Conservation (phyloP, 1,140 invertebrate species). For the Hestina assimilis region DNA sequence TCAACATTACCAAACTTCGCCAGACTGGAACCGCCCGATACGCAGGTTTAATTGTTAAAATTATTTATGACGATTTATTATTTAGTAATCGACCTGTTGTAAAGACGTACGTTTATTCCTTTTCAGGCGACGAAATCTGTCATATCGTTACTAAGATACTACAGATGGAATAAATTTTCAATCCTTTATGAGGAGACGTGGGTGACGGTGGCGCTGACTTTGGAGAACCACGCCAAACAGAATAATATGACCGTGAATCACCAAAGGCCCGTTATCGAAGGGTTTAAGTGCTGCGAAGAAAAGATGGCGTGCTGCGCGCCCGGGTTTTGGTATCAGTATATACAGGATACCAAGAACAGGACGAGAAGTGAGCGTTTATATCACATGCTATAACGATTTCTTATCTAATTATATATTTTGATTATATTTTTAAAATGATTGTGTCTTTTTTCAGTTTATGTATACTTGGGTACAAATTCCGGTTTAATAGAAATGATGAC, state of each 20-base stretch:
- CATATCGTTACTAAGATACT: constrained; percentile 91
- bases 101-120: neutral
- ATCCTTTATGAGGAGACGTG: constrained; percentile 92
- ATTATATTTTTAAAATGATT: neutral
- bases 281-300: constrained; percentile 86
- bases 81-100: neutral
- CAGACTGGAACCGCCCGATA: constrained; percentile 95
- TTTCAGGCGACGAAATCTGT: constrained; percentile 93
- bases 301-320: constrained; percentile 85
- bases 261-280: constrained; percentile 82
- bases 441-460: constrained; percentile 86
- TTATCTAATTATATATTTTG: neutral
- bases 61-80: neutral
- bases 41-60: constrained; percentile 81
- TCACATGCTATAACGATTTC: too few species aligned
- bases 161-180: constrained; percentile 96
- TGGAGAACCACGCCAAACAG: constrained; percentile 84
- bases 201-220: constrained; percentile 86
- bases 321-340: constrained; percentile 89
- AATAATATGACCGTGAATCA: constrained; percentile 91
- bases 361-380: constrained; percentile 91
- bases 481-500: constrained; percentile 93
- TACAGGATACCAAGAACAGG: constrained; percentile 92
- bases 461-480: constrained; percentile 90
- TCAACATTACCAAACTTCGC: constrained; percentile 94